Evolutionary conservation across 2,113 vertebrate species (phyloP), one percentile per base, ranked within the genome.

Genomic region (Dendropsophus ebraccatus): DNA sequence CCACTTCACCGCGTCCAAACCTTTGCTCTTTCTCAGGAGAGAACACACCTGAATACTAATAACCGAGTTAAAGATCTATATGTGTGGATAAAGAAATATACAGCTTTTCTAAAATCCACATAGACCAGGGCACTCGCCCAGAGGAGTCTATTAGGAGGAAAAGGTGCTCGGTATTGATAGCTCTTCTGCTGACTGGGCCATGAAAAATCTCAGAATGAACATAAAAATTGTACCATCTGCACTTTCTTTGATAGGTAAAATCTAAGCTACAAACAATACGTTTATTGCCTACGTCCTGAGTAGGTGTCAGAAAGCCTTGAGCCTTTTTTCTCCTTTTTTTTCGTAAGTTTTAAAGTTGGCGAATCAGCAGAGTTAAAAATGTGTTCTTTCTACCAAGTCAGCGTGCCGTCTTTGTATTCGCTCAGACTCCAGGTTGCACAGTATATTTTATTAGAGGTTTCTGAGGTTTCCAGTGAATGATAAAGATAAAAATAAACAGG

Each of bases 151-250:
- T 84, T 84, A 84, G 28, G 83, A 84, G 75, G 56, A 2, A 75
- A 67, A 50, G 72, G 72, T 76, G 37, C 17, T 84, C 56, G 65
- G 1, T 76, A 65, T 76, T 32, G 72, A 76, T 84, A 84, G 72
- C n/a, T 76, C 28, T 83, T 58, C 70, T 84, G 83, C 83, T 84
- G 83, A 84, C 83, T 45, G 32, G 56, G 70, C 23, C 12, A n/a
- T n/a, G 54, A 74, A 35, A 49, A 76, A 76, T 49, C 52, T 60
- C n/a, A 76, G 52, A 62, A 49, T 14, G 35, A 60, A 60, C 70
- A 60, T 58, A 62, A 62, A 84, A 76, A 65, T 41, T 76, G 56
- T 76, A 65, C 56, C 19, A 45, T 84, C 37, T 62, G 83, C 72
- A 76, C 14, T 62, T 84, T 65, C 37, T 73, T 28, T 75, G 50